Conservation (phyloP, 2,888 invertebrate genomes). For the Capitulum mitella region DNA sequence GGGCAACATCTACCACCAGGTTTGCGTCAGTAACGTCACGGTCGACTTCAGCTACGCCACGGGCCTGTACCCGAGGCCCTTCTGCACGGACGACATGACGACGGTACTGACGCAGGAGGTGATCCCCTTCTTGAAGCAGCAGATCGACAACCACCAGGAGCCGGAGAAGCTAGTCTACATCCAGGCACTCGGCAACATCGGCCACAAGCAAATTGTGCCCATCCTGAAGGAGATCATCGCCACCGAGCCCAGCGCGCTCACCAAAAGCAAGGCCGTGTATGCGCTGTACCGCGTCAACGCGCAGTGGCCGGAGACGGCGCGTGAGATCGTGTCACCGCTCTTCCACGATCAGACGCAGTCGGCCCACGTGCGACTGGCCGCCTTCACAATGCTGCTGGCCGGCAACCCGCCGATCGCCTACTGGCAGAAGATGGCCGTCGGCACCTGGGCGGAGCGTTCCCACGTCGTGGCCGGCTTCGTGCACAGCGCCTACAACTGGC, state of each 20-base stretch:
- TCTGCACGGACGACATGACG: neutral
- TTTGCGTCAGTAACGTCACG: neutral
- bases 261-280: slow-evolving; percentile 41
- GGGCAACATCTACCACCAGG: slow-evolving; percentile 8
- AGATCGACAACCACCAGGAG: neutral
- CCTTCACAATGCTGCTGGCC: slow-evolving; percentile 40
- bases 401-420: slow-evolving; percentile 40
- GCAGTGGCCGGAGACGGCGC: slow-evolving; percentile 33
- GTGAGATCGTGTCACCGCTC: slow-evolving; percentile 29
- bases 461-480: slow-evolving; percentile 41
- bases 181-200: slow-evolving; percentile 43
- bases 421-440: slow-evolving; percentile 42
- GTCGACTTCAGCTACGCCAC: neutral
- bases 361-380: slow-evolving; percentile 42
- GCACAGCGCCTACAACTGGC: slow-evolving; percentile 39
- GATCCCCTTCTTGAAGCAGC: neutral
- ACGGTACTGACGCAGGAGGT: neutral
- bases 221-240: slow-evolving; percentile 38
- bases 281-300: slow-evolving; percentile 39
- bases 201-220: slow-evolving; percentile 39
- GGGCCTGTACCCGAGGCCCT: neutral
- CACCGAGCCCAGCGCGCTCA: slow-evolving; percentile 36
- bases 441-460: slow-evolving; percentile 41
- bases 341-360: neutral
- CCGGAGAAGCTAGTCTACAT: slow-evolving; percentile 38